Conservation (phyloP, 1,140 invertebrate genomes). For the Hycleus cichorii region DNA sequence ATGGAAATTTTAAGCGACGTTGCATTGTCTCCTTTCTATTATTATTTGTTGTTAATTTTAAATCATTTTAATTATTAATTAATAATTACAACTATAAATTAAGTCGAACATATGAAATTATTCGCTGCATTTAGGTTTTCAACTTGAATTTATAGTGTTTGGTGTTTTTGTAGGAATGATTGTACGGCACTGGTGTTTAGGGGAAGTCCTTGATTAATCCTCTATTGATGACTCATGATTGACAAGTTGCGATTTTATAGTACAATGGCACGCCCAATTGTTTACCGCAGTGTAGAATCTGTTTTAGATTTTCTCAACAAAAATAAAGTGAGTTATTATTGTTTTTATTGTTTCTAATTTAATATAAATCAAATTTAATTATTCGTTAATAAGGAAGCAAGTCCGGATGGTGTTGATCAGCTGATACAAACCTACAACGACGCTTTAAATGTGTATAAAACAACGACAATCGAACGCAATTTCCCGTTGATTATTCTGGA, state of each 20-base stretch:
- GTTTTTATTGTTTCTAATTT: not conserved
- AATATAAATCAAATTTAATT: not conserved
- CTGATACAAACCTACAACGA: conserved; percentile 20
- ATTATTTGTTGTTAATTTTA: too few species aligned
- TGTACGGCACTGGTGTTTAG: too few species aligned
- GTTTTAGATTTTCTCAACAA: conserved; percentile 10
- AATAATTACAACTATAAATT: too few species aligned
- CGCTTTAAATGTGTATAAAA: conserved; percentile 14
- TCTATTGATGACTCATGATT: too few species aligned
- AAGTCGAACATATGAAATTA: too few species aligned
- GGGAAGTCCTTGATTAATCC: too few species aligned
- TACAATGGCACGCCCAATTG: not conserved
- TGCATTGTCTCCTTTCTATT: too few species aligned
- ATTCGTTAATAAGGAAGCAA: conserved; percentile 13
- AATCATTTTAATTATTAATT: too few species aligned
- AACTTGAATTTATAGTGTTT: too few species aligned
- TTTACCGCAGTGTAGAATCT: conserved; percentile 7
- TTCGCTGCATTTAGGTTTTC: too few species aligned
- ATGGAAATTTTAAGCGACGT: too few species aligned
- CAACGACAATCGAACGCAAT: conserved; percentile 1
- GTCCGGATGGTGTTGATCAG: conserved; percentile 10
- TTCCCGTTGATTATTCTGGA: conserved; percentile 31
- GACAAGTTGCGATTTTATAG: not conserved
- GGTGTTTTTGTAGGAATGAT: too few species aligned
- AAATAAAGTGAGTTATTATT: conserved; percentile 5